phyloP scores from a whole-genome alignment of 2,113 vertebrate species.

The Morone saxatilis region DNA sequence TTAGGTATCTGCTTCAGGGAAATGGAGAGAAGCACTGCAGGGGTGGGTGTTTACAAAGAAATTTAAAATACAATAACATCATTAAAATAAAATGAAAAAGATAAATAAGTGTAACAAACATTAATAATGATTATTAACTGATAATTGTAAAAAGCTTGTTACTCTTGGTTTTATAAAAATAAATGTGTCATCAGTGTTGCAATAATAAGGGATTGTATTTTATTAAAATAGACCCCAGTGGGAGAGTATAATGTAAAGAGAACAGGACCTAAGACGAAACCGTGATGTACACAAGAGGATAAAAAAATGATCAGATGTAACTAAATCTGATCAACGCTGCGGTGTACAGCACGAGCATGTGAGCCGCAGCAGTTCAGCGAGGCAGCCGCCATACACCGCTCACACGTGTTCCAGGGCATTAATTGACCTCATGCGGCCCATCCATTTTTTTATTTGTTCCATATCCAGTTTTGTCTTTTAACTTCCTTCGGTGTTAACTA shows the following conservation, averaged over 20 bases:
- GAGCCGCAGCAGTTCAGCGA: no score
- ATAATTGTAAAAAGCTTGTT: not conserved
- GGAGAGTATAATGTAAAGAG: not conserved
- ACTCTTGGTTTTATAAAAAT: not conserved
- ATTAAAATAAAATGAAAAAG: not conserved
- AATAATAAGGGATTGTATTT: not conserved
- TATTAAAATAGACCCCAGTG: not conserved
- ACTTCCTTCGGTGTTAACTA: not conserved
- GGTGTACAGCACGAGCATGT: no score
- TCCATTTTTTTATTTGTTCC: no score
- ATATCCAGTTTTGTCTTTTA: no score
- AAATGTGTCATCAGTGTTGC: not conserved
- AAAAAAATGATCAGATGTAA: no score
- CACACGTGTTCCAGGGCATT: no score
- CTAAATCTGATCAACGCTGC: no score
- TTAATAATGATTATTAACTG: not conserved
- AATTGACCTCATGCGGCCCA: not conserved
- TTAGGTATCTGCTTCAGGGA: not conserved
- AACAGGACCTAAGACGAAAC: not conserved
- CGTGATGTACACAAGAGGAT: not conserved
- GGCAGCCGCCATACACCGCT: no score
- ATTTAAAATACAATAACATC: not conserved
- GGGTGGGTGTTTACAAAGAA: not conserved
- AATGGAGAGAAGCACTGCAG: no score
- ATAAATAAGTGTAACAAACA: not conserved